phyloP scores from a whole-genome alignment of 2,797 vertebrate genomes.

The Acanthurus tractus region DNA sequence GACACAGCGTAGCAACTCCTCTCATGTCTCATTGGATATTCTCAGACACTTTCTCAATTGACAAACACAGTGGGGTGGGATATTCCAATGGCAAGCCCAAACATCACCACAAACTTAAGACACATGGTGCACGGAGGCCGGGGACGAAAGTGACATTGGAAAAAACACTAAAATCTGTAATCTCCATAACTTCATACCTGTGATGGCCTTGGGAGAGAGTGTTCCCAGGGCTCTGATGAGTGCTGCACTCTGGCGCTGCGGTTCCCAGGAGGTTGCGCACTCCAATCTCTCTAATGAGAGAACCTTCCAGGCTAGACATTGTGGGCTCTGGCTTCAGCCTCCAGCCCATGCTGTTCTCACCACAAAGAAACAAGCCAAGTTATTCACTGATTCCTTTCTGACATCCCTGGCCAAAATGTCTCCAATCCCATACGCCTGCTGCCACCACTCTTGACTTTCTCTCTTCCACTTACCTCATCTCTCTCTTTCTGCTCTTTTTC shows the following conservation, averaged over 20 bases:
- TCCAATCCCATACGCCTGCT: constrained; percentile 72
- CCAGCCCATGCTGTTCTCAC: constrained; percentile 84
- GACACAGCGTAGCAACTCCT: constrained; percentile 54
- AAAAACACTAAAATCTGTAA: constrained; percentile 21
- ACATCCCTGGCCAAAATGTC: constrained; percentile 77
- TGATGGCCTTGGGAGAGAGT: constrained; percentile 50
- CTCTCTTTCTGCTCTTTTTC: constrained; percentile 60
- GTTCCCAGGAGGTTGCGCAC: constrained; percentile 75
- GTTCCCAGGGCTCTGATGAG: constrained; percentile 70
- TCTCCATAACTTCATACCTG: constrained; percentile 66
- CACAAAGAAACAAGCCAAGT: constrained; percentile 84
- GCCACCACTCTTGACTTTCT: constrained; percentile 68
- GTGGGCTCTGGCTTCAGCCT: constrained; percentile 83
- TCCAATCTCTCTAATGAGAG: constrained; percentile 85
- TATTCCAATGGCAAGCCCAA: constrained; percentile 43
- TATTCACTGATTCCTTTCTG: constrained; percentile 85
- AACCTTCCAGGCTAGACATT: constrained; percentile 86
- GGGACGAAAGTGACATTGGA: constrained; percentile 30
- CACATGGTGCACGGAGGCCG: constrained; percentile 45
- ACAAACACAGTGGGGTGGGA: constrained; percentile 47
- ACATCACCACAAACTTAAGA: constrained; percentile 56
- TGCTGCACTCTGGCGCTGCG: constrained; percentile 52
- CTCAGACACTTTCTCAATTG: constrained; percentile 61
- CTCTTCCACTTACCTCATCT: constrained; percentile 37
- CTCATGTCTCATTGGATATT: constrained; percentile 65